These are phyloP conservation scores for Antennarius striatus DNA, from an alignment of 2,113 vertebrate species.

Conservation along the genomic window DNA sequence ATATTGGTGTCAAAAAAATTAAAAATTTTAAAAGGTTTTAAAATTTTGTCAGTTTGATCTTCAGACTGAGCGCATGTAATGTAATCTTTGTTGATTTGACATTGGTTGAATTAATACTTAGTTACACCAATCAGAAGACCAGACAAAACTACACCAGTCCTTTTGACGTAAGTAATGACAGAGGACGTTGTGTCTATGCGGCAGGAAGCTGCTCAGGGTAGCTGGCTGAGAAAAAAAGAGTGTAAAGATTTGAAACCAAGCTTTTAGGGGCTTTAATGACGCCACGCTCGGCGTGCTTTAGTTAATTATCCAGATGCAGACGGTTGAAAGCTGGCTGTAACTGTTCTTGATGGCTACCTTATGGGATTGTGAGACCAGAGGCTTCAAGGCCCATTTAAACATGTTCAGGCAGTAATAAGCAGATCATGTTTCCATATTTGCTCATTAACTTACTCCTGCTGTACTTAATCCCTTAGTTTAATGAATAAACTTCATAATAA, in stretches of 20 bases:
- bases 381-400: slow-evolving; percentile 33
- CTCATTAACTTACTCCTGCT: slow-evolving; percentile 40
- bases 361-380: slow-evolving; percentile 18
- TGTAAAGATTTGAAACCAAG: slow-evolving; percentile 6
- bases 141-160: no score
- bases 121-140: no score
- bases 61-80: no score
- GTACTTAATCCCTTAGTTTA: slow-evolving; percentile 36
- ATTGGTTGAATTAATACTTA: no score
- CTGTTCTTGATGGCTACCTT: slow-evolving; percentile 20
- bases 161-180: no score
- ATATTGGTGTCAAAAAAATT: no score
- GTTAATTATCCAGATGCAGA: slow-evolving; percentile 29
- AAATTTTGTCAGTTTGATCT: no score
- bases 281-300: not conserved
- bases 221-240: not conserved
- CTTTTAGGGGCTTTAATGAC: slow-evolving; percentile 5
- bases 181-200: no score
- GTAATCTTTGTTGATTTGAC: no score
- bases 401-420: slow-evolving; percentile 31
- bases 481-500: slow-evolving; percentile 21
- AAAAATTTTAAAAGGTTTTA: no score
- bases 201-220: not conserved
- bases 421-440: slow-evolving; percentile 43
- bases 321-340: slow-evolving; percentile 6